Base-by-base conservation (phyloP, 2,888 invertebrate species). In the Amblyjoppa proteus region DNA sequence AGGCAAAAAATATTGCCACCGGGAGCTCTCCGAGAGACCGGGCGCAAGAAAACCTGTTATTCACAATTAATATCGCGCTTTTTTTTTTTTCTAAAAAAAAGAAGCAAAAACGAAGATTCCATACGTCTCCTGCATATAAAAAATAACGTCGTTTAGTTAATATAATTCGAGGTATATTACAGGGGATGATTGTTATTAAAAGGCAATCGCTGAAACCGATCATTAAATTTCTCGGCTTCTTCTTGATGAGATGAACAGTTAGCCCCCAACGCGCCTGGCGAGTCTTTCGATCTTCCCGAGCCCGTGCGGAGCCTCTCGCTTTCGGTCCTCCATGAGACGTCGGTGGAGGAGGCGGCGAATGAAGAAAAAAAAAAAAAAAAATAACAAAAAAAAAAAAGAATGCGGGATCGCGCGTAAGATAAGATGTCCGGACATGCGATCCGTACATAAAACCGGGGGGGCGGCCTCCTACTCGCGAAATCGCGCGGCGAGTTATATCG, bases 361-460 rank as follows among this genome's bases (percentile, higher is more conserved):
- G 76, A 75, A 68, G 68, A 68, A 66, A 68, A 68, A 28, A 70
- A 84, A 83, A 90, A 7, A 20, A 28, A 70, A 84, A 83, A 90
- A 7, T 6, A 34, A 34, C 6, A 41, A 41, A 11, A 41, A 91
- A 41, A 91, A 91, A 83, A 81, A 91, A 91, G 91, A 91, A 89
- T 89, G 88, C 87, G 86, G 90, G 90, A 91, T 91, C 89, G 90
- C 89, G 90, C 89, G 88, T 88, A 88, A 90, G 91, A 92, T 92
- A 92, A 91, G 90, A 89, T 88, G 89, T 87, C 85, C 84, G 90
- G 89, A 91, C 92, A 92, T 92, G 92, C 92, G 87, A 92, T 90
- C 89, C 91, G 88, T 90, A 90, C 90, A 90, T 90, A 91, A 91
- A 92, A 89, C 87, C 84, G 83, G 53, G 71, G 71, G 69, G 75